Conservation (phyloP, 2,113 vertebrate species). For the Passer montanus region DNA sequence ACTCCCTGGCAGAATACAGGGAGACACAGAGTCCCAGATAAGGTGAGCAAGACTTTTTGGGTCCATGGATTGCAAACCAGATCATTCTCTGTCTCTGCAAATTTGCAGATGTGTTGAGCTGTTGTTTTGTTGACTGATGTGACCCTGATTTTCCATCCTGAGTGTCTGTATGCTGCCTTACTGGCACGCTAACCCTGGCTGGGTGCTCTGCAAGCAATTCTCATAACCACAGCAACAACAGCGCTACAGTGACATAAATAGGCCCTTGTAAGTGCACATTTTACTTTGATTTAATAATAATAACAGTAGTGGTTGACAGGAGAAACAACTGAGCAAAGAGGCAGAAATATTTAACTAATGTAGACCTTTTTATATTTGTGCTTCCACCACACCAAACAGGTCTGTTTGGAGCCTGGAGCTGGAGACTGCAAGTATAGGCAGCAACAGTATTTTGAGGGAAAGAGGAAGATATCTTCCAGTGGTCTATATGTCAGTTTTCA, state of each 20-base stretch:
- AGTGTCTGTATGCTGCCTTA: accelerated
- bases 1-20: neutral
- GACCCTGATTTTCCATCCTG: neutral
- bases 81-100: neutral
- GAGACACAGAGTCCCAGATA: neutral
- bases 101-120: neutral
- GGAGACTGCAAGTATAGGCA: neutral
- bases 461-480: neutral
- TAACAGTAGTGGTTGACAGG: neutral
- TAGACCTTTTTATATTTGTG: neutral
- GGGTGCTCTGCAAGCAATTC: neutral
- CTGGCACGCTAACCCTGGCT: neutral
- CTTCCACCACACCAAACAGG: neutral
- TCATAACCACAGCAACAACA: neutral
- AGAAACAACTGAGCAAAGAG: neutral
- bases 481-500: neutral
- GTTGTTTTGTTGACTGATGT: neutral
- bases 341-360: neutral
- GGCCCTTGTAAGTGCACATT: neutral
- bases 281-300: neutral
- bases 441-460: neutral
- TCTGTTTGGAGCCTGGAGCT: neutral
- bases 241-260: neutral
- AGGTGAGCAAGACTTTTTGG: neutral
- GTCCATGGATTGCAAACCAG: neutral